Percentiles rank a stretch among this genome's conserved stretches.
Evolutionary conservation across 2,113 vertebrate species (phyloP).

Genomic region (Clupea harengus): DNA sequence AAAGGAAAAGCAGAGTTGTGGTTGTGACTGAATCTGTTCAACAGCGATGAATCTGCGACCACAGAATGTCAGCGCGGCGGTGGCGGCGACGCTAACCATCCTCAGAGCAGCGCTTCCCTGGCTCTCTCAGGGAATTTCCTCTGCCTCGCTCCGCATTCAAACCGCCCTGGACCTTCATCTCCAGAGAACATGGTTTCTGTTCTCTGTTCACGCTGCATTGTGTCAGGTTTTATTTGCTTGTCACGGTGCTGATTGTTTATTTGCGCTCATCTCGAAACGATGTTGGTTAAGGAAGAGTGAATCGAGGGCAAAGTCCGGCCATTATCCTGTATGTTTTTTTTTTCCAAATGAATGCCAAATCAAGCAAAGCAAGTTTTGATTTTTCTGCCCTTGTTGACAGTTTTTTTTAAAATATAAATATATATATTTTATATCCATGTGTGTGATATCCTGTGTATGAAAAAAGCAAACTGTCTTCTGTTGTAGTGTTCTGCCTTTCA

Average conservation of each 20-base stretch:
- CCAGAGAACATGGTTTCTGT: conserved; percentile 7
- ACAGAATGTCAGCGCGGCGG: background rate
- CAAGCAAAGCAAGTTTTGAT: background rate
- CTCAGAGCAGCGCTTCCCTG: background rate
- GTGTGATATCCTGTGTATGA: background rate
- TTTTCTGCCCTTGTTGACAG: background rate
- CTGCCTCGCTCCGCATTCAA: conserved; percentile 5
- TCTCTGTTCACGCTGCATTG: background rate
- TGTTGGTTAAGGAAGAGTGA: background rate
- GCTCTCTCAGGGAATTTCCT: conserved; percentile 1
- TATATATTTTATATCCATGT: background rate
- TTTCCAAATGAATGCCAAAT: background rate
- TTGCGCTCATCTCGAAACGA: background rate
- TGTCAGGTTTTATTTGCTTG: conserved; percentile 13
- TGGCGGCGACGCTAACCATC: background rate
- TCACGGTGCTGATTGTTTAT: background rate
- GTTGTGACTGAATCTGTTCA: conserved; percentile 15
- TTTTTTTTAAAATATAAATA: background rate
- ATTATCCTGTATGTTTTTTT: background rate
- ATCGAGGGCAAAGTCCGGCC: background rate
- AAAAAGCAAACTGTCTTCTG: background rate
- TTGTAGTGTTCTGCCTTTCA: background rate
- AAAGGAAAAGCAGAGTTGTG: conserved; percentile 1
- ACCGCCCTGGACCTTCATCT: background rate
- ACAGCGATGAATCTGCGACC: background rate